Conservation (phyloP, 2,888 invertebrate genomes). For the Drosophila bunnanda region DNA sequence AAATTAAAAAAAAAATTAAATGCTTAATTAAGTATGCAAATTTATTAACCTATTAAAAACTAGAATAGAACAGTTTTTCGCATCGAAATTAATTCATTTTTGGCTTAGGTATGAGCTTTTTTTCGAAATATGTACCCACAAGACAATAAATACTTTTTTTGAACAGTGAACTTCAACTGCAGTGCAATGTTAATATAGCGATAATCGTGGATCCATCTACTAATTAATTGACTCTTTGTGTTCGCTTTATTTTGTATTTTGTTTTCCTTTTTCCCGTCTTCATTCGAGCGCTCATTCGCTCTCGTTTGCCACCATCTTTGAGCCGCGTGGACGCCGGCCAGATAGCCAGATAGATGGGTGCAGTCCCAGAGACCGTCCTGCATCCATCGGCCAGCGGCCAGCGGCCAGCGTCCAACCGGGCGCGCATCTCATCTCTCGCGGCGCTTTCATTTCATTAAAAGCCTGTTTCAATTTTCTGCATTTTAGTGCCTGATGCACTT, state of each 20-base stretch:
- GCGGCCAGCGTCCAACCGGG: slow-evolving; percentile 1
- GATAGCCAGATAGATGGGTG: slow-evolving; percentile 11
- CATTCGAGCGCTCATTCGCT: slow-evolving; percentile 8
- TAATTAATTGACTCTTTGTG: slow-evolving; percentile 85
- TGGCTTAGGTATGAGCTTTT: no score
- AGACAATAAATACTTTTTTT: background rate
- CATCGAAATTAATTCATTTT: no score
- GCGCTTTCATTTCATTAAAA: slow-evolving; percentile 81
- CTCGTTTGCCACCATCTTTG: slow-evolving; percentile 36
- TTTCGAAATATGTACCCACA: no score
- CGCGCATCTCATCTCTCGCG: slow-evolving; percentile 49
- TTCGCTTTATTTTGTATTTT: slow-evolving; percentile 54
- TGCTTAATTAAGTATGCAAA: no score
- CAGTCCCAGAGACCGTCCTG: slow-evolving; percentile 3
- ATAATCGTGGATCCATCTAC: slow-evolving; percentile 84
- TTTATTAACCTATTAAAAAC: no score
- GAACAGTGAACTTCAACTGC: slow-evolving; percentile 21
- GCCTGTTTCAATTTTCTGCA: slow-evolving; percentile 83
- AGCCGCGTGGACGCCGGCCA: slow-evolving; percentile 18
- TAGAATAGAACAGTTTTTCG: no score
- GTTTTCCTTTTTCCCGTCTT: background rate
- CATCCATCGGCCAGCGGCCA: no score
- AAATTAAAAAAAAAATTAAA: no score
- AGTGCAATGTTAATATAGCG: slow-evolving; percentile 80
- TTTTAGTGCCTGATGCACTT: slow-evolving; percentile 82